Percentiles rank a stretch among this genome's conserved stretches.
Evolutionary conservation across 2,888 invertebrate genomes (phyloP).

Genomic region (Euphydryas editha): DNA sequence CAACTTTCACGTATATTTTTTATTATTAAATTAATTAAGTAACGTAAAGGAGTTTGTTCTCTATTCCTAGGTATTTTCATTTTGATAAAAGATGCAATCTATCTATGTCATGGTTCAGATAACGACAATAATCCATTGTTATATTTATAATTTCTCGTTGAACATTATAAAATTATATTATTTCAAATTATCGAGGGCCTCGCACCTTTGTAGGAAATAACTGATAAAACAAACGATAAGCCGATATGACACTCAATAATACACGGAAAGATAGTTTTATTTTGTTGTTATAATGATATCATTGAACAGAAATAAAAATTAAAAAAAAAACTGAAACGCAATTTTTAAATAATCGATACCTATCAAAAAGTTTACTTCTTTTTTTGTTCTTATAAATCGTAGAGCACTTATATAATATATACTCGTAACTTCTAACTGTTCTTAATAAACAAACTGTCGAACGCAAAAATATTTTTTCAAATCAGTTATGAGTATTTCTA

Average conservation of each 20-base stretch:
- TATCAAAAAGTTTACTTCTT: too few relatives aligned
- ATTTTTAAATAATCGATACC: too few relatives aligned
- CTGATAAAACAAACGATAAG: slow-evolving; percentile 34
- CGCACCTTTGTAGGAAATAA: slow-evolving; percentile 49
- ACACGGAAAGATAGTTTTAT: slow-evolving; percentile 4
- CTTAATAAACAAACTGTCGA: too few relatives aligned
- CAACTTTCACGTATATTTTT: background rate
- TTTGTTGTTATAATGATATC: slow-evolving; percentile 1
- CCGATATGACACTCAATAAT: slow-evolving; percentile 18
- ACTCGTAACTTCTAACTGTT: too few relatives aligned
- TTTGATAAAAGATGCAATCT: background rate
- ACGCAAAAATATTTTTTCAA: too few relatives aligned
- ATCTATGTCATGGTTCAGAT: slow-evolving; percentile 16
- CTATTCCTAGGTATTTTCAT: slow-evolving; percentile 4
- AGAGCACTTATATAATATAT: too few relatives aligned
- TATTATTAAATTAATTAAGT: background rate
- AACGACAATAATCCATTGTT: slow-evolving; percentile 9
- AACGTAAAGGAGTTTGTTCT: background rate
- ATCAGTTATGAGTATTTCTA: too few relatives aligned
- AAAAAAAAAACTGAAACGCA: background rate
- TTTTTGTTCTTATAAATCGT: too few relatives aligned
- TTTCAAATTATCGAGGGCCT: slow-evolving; percentile 34
- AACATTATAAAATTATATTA: slow-evolving; percentile 11
- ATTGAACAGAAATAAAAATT: background rate
- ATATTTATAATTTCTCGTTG: slow-evolving; percentile 20